Evolutionary conservation across 2,888 invertebrate species (phyloP).

Genomic region (Caenorhabditis auriculariae): DNA sequence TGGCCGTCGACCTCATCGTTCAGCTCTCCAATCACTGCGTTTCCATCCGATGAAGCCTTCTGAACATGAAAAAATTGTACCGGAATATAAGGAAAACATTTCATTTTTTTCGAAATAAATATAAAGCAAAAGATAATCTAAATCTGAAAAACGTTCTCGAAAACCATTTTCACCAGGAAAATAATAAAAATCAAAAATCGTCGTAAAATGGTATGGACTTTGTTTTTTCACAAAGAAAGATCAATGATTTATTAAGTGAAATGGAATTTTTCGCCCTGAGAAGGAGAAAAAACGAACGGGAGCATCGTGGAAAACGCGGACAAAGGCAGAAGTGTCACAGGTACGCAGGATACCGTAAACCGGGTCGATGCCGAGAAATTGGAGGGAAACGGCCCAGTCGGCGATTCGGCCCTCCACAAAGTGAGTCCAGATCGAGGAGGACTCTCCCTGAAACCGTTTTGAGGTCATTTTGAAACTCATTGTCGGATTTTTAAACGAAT

Average conservation of each 20-base stretch:
- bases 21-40: too few relatives aligned
- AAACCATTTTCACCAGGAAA: too few relatives aligned
- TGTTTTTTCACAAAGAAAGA: not conserved
- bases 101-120: too few relatives aligned
- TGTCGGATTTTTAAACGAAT: too few relatives aligned
- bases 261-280: not conserved
- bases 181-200: not conserved
- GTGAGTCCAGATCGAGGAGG: conserved; percentile 16
- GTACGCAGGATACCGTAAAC: conserved; percentile 26
- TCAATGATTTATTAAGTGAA: not conserved
- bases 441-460: conserved; percentile 15
- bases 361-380: conserved; percentile 25
- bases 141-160: too few relatives aligned
- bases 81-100: too few relatives aligned
- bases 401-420: conserved; percentile 16
- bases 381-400: conserved; percentile 27
- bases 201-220: not conserved
- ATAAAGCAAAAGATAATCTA: too few relatives aligned
- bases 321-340: conserved; percentile 22
- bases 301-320: conserved; percentile 11
- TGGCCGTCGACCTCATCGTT: not conserved
- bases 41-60: too few relatives aligned
- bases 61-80: too few relatives aligned
- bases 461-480: conserved; percentile 18
- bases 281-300: not conserved